Evolutionary conservation across 2,113 vertebrate species (phyloP).

Genomic region (Emydura subglobosa): DNA sequence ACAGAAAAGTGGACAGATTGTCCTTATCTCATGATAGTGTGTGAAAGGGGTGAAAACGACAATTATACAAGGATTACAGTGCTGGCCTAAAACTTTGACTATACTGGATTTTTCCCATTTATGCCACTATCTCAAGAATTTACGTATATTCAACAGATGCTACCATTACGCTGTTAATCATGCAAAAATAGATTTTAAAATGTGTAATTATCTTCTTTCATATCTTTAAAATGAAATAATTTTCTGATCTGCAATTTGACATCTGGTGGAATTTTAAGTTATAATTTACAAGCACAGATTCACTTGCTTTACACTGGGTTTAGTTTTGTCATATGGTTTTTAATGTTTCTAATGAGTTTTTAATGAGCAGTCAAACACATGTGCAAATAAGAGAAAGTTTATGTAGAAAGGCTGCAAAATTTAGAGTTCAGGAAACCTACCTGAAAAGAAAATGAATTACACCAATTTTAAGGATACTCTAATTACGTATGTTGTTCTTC

Average conservation of each 20-base stretch:
- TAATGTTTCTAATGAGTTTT: background rate
- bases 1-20: background rate
- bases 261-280: background rate
- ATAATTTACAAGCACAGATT: background rate
- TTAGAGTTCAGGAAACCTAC: background rate
- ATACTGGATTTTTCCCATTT: background rate
- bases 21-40: background rate
- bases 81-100: constrained; percentile 3
- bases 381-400: constrained; percentile 1
- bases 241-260: background rate
- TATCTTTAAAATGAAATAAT: background rate
- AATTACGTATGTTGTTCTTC: background rate
- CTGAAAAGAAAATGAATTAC: background rate
- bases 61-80: background rate
- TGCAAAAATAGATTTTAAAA: background rate
- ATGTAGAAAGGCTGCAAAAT: background rate
- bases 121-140: background rate
- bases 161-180: constrained; percentile 15
- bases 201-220: constrained; percentile 1
- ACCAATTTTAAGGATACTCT: background rate
- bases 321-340: background rate
- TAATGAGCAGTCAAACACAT: background rate
- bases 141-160: background rate
- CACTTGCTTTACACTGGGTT: background rate
- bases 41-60: background rate